Evolutionary conservation across 2,797 vertebrate genomes (phyloP), one percentile per base, ranked within the genome.

Genomic region (Cottoperca gobio): DNA sequence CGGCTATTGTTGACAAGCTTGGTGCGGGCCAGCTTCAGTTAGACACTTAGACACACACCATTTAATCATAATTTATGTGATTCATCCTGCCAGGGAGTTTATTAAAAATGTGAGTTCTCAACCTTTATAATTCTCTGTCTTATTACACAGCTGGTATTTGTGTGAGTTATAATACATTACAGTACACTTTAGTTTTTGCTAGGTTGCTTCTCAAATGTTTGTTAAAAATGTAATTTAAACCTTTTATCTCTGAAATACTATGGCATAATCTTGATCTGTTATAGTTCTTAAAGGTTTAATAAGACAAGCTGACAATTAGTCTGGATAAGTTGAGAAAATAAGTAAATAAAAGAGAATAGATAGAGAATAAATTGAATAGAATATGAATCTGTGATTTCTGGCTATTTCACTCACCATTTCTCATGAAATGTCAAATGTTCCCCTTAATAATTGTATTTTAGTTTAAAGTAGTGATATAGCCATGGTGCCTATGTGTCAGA

Each of bases 1-100:
- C 94, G 91, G 73, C 78, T 61, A 94, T 95, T 95, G 94, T 95
- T 87, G 85, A 88, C 68, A 48, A 24, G 69, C 50, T 76, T 64
- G 73, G 76, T 82, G 55, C 23, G 3, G 28, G 60, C 76, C 69
- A 69, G 74, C 82, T 82, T 39, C 17, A 5, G 39, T 40, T 39
- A 73, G 42, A 58, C 42, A 52, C 52, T 6, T 10, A 48, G 77
- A 23, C 46, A 60, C 60, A 66, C 67, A 43, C 24, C 13, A 8
- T 70, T 67, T 59, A 49, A 70, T 68, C 62, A 86, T 84, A 2
- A 74, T 82, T 68, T 58, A 60, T 57, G 40, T 60, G 50, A 61
- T 58, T 57, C 61, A n/a, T 52, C 48, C 61, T 40, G 49, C 13
- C 40, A 17, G 19, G 14, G 9, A 37, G 33, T 55, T 72, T 2